Base-by-base conservation (phyloP, 2,888 invertebrate genomes). In the Parascotia fuliginaria region DNA sequence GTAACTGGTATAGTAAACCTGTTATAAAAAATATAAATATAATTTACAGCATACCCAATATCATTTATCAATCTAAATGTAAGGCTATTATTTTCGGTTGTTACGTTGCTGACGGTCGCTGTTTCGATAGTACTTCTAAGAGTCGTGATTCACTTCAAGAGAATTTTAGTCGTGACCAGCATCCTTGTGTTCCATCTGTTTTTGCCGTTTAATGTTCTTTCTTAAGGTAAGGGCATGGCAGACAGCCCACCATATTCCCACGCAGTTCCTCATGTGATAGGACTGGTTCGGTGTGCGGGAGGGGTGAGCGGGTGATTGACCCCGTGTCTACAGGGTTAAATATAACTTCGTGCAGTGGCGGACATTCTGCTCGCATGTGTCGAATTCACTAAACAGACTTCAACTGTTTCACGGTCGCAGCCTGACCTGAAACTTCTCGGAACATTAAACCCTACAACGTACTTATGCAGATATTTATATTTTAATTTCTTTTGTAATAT, bases 331-430 rank as follows among this genome's bases (percentile, higher is more conserved):
- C 85, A 83, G 88, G 91, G 90, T 89, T 91, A 90, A 92, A 92
- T 91, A 91, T 91, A 91, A 90, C 87, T 80, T 81, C 77, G 77
- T 83, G 83, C 83, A 82, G 79, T 79, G 80, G 78, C 88, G 87
- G 83, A 81, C 89, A 88, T 90, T 91, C 91, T 89, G 91, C 81
- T 89, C 83, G 83, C 91, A 91, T 92, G 85, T 91, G 92, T 90
- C 87, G 90, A 90, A 90, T 91, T 89, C 83, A 89, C 87, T 88
- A 88, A 89, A 89, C 88, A 89, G 86, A 79, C 83, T 85, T 86
- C 86, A 89, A 87, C 84, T 88, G 88, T 90, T 91, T 92, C 92
- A 92, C 78, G 91, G 92, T 87, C 92, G 84, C 85, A 78, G 82
- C 84, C 81, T 89, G 90, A 89, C 91, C 90, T 88, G 86, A 79